A percentile compares a stretch with the other conserved stretches of the same genome.
Evolutionary conservation across 2,113 vertebrate species (phyloP).

Genomic region (Pristiophorus japonicus): DNA sequence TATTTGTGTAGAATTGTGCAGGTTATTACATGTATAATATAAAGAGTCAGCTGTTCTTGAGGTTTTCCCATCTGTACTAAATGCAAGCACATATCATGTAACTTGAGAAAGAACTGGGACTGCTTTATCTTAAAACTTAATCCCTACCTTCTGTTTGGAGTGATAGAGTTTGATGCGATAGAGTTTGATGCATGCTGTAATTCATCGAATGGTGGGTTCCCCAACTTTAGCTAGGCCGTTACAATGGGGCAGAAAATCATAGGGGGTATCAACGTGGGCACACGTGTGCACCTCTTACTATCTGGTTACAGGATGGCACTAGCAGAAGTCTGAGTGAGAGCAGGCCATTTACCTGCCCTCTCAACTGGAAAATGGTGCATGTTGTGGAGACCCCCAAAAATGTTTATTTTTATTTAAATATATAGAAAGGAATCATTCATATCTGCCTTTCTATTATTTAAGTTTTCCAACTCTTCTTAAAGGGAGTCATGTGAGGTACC

Average conservation of each 20-base stretch:
- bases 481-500: background rate
- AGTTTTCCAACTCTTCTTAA: background rate
- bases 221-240: background rate
- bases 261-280: background rate
- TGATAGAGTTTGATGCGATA: background rate
- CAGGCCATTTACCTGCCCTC: background rate
- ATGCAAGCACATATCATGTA: background rate
- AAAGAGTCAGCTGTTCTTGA: background rate
- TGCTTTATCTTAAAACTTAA: background rate
- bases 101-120: background rate
- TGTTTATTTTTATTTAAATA: background rate
- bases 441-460: background rate
- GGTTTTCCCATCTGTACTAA: background rate
- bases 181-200: background rate
- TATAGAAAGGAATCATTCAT: background rate
- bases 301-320: background rate
- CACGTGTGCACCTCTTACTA: background rate
- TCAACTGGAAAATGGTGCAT: background rate
- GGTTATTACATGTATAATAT: background rate
- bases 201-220: background rate
- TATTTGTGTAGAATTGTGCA: constrained; percentile 14
- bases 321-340: background rate
- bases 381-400: background rate
- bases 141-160: background rate
- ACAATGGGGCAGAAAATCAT: background rate